These are phyloP conservation scores for Platycheirus albimanus DNA, from an alignment of 2,888 invertebrate species.

Conservation along the genomic window DNA sequence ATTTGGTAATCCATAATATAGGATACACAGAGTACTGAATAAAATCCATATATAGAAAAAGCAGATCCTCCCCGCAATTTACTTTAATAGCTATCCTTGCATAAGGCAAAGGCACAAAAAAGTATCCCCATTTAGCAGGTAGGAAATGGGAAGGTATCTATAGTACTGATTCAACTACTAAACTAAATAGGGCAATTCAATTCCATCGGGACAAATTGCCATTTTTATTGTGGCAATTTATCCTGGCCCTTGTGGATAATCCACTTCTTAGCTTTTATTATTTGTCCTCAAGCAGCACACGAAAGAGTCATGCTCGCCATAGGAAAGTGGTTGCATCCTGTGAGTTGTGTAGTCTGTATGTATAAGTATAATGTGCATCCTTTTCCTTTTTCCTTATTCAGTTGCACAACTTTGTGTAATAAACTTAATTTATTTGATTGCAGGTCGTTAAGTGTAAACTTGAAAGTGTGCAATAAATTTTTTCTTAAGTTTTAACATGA, in stretches of 20 bases:
- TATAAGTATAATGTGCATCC: conserved; percentile 41
- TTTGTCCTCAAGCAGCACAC: conserved; percentile 57
- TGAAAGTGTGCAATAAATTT: conserved; percentile 57
- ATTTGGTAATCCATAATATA: too few relatives aligned
- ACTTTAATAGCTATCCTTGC: conserved; percentile 2
- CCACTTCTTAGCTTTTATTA: conserved; percentile 71
- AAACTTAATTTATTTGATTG: conserved; percentile 72
- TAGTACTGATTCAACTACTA: conserved; percentile 52
- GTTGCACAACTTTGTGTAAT: conserved; percentile 62
- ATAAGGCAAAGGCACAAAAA: background rate
- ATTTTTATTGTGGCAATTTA: conserved; percentile 70
- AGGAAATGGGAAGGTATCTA: conserved; percentile 1
- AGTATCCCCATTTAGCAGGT: background rate
- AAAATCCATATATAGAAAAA: background rate
- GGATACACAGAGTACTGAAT: too few relatives aligned
- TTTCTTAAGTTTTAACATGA: conserved; percentile 32
- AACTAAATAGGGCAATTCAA: conserved; percentile 58
- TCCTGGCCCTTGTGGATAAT: conserved; percentile 60
- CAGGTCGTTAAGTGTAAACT: conserved; percentile 53
- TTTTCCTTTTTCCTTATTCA: conserved; percentile 18
- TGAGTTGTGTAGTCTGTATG: background rate
- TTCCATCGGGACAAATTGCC: conserved; percentile 70
- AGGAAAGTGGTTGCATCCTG: conserved; percentile 12
- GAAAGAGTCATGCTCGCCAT: conserved; percentile 46
- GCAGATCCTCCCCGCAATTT: conserved; percentile 8